These are phyloP conservation scores for Astreopora myriophthalma DNA, from an alignment of 64 coral and sea anemone species.

Conservation along the genomic window DNA sequence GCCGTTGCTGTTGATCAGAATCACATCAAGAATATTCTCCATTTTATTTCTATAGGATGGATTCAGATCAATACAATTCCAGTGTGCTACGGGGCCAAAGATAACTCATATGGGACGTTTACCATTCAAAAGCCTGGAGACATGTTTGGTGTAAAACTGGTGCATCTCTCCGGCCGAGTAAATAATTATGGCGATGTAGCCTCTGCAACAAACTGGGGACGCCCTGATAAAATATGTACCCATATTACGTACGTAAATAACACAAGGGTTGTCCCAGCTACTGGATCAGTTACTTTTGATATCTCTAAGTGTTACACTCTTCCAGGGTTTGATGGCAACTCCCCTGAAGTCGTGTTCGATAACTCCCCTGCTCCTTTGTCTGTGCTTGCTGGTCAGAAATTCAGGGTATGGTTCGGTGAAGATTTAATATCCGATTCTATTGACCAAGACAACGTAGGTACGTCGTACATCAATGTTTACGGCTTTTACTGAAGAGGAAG, in stretches of 20 bases:
- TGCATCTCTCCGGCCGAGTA: slow-evolving; percentile 5
- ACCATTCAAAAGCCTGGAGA: background rate
- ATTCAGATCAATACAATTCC: slow-evolving; percentile 2
- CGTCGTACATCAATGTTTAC: background rate
- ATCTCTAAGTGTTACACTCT: background rate
- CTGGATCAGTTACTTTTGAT: background rate
- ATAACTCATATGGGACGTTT: background rate
- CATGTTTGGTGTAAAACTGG: background rate
- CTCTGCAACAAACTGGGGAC: background rate
- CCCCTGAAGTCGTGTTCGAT: background rate
- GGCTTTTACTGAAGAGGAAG: background rate
- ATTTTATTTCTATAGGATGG: background rate
- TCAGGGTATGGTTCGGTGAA: background rate
- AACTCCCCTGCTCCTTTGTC: background rate
- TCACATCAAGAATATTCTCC: no score
- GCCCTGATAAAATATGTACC: background rate
- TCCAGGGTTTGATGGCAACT: background rate
- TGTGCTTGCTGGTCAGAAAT: background rate
- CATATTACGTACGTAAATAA: background rate
- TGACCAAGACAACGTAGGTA: background rate
- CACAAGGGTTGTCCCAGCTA: background rate
- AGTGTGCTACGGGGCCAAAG: slow-evolving; percentile 13
- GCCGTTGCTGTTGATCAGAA: no score
- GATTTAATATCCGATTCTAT: background rate
- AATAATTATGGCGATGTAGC: no score